Conservation (phyloP, 1,140 invertebrate genomes). For the Uloborus diversus region DNA sequence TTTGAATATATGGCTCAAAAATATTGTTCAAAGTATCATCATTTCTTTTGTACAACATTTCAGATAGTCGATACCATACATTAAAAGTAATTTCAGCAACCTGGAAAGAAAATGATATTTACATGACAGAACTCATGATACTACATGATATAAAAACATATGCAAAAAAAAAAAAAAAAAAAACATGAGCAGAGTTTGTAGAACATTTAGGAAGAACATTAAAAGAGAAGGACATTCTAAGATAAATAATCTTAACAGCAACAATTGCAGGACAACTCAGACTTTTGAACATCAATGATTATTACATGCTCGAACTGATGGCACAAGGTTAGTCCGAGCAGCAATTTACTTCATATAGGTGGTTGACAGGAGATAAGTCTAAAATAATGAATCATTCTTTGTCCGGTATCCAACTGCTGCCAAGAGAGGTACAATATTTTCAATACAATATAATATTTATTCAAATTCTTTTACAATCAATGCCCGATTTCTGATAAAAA, state of each 20-base stretch:
- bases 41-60: conserved; percentile 90
- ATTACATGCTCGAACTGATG: too few relatives aligned
- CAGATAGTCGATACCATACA: conserved; percentile 95
- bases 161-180: neutral
- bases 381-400: neutral
- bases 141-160: conserved; percentile 23
- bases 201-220: neutral
- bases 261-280: too few relatives aligned
- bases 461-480: too few relatives aligned
- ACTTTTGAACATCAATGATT: too few relatives aligned
- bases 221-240: neutral
- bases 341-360: too few relatives aligned
- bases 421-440: too few relatives aligned
- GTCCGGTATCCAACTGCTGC: too few relatives aligned
- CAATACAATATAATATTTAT: too few relatives aligned
- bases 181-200: neutral
- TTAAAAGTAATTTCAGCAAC: conserved; percentile 97
- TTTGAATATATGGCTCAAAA: conserved; percentile 91
- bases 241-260: neutral
- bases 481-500: too few relatives aligned
- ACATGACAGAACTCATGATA: too few relatives aligned
- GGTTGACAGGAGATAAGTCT: too few relatives aligned
- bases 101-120: conserved; percentile 68
- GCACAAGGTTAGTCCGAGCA: too few relatives aligned
- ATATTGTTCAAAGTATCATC: conserved; percentile 78